Base-by-base conservation (phyloP, 1,140 invertebrate species). In the Heliothis subflexa region DNA sequence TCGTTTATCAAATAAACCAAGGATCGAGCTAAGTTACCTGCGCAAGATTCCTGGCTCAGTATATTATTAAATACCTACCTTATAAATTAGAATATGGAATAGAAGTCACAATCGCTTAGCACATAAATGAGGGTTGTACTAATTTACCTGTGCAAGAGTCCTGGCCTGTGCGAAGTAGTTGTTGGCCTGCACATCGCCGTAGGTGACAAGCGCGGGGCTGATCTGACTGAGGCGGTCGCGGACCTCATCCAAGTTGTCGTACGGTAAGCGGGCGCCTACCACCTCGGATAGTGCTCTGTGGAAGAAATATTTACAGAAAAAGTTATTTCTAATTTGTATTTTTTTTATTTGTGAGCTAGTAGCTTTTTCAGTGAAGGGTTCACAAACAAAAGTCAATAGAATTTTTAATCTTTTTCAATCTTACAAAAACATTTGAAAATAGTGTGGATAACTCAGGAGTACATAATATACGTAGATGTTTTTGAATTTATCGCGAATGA, bases 161-260 rank as follows among this genome's bases (percentile, higher is more conserved):
- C 96, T 88, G 59, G 97, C 97, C 93, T 98, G 96, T 55, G 96
- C 96, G 85, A 97, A 97, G 91, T 97, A 99, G 92, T 97, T 98
- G 93, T 98, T 97, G 81, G 97, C 94, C 95, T 99, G 98, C 18
- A 97, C 96, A 57, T 97, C 95, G 10, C 98, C 98, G 89, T 98
- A 98, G 73, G 97, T 95, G 0, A 97, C 96, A 33, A 99, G 95
- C 95, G 98, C 98, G 9, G 99, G 99, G 50, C 98, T 97, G 52
- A 99, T 95, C 88, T 99, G 96, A 77, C 95, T 96, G 78, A 99
- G 95, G 74, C 99, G 96, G 49, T 95, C 90, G 75, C 98, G 96
- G n/a, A 99, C 95, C 90, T 99, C 97, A 78, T 97, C 95, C 75
- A 99, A 90, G 76, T 96, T 97, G 87, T 99, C 98, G 91, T 99